A percentile compares a stretch with the other conserved stretches of the same genome.
These are phyloP conservation scores for Synanthedon myopaeformis DNA, from an alignment of 2,888 invertebrate species.

Conservation along the genomic window DNA sequence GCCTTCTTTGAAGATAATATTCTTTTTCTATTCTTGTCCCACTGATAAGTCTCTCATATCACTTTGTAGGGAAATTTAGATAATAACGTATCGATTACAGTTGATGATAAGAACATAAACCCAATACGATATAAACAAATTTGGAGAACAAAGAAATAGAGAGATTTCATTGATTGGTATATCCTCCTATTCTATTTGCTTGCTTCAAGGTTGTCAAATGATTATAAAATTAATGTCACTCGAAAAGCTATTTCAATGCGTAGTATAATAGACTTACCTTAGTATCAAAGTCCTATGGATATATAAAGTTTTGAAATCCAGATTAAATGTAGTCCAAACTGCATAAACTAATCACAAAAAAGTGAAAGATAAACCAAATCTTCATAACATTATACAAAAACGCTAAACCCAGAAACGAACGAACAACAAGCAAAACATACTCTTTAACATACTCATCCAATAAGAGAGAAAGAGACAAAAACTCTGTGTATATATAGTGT, in stretches of 20 bases:
- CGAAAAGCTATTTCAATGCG: conserved; percentile 40
- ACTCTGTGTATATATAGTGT: no score
- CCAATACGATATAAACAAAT: not conserved
- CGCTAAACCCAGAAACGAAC: conserved; percentile 39
- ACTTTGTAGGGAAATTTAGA: no score
- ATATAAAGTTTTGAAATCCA: conserved; percentile 32
- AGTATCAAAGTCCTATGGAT: conserved; percentile 14
- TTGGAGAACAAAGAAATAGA: conserved; percentile 41
- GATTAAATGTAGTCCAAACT: conserved; percentile 17
- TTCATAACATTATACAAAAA: conserved; percentile 38
- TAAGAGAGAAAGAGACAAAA: conserved; percentile 13
- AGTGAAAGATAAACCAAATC: conserved; percentile 33
- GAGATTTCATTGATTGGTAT: conserved; percentile 14
- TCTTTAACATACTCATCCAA: conserved; percentile 10
- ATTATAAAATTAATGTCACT: conserved; percentile 45
- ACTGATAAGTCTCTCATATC: no score
- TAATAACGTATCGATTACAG: no score
- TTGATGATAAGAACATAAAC: no score
- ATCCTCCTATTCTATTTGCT: conserved; percentile 23
- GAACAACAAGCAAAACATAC: conserved; percentile 49
- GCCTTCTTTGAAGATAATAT: no score
- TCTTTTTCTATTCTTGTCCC: no score
- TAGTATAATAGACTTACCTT: conserved; percentile 51
- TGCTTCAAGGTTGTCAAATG: conserved; percentile 58
- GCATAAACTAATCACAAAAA: conserved; percentile 33